These are phyloP conservation scores for Allacma fusca DNA, from an alignment of 2,888 invertebrate species.

Conservation along the genomic window DNA sequence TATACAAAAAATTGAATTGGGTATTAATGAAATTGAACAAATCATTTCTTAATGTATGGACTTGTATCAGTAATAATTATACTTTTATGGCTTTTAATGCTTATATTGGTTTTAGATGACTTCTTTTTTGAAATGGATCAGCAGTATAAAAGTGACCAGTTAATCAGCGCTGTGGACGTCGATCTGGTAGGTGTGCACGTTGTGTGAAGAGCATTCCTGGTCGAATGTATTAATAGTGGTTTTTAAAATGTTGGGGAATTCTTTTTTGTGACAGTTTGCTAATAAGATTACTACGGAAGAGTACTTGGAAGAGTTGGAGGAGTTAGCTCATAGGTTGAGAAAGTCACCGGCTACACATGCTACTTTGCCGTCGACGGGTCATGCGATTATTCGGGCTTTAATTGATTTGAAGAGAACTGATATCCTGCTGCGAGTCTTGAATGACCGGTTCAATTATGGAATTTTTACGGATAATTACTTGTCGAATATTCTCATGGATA, in stretches of 20 bases:
- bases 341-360: conserved; percentile 75
- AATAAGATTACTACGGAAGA: conserved; percentile 71
- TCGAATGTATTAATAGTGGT: background rate
- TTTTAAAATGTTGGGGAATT: conserved; percentile 44
- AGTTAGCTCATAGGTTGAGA: conserved; percentile 76
- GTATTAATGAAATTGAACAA: conserved; percentile 53
- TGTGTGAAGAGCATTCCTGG: too few relatives aligned
- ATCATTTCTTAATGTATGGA: background rate
- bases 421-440: conserved; percentile 75
- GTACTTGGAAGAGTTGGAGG: conserved; percentile 76
- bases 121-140: conserved; percentile 77
- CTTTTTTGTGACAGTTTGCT: conserved; percentile 68
- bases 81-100: too few relatives aligned
- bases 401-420: conserved; percentile 68
- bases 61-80: too few relatives aligned
- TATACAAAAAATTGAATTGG: conserved; percentile 70
- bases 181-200: too few relatives aligned
- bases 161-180: conserved; percentile 79
- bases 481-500: conserved; percentile 82
- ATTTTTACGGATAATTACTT: conserved; percentile 85
- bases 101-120: conserved; percentile 66
- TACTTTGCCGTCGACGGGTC: conserved; percentile 80
- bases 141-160: conserved; percentile 71
- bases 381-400: conserved; percentile 74
- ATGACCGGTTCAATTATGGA: conserved; percentile 86